Evolutionary conservation across 2,113 vertebrate genomes (phyloP).

Genomic region (Clinocottus analis): DNA sequence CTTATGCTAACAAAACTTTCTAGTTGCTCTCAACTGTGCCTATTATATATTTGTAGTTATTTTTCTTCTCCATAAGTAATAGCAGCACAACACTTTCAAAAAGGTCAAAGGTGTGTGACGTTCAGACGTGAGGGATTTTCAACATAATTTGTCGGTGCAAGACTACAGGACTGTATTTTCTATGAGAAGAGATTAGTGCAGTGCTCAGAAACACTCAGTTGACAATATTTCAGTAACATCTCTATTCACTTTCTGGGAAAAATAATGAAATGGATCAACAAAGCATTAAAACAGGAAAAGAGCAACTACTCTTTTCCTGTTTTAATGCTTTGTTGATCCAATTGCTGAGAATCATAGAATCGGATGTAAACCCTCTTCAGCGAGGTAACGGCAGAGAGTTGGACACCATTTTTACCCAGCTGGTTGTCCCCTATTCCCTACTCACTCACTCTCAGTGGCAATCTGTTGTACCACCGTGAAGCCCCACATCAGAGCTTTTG

Average conservation of each 20-base stretch:
- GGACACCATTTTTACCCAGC: conserved; percentile 37
- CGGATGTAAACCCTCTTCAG: conserved; percentile 32
- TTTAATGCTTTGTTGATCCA: conserved; percentile 29
- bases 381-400: conserved; percentile 33
- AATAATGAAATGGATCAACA: conserved; percentile 28
- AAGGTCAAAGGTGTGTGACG: neutral
- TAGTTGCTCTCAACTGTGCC: neutral
- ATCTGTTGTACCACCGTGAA: conserved; percentile 46
- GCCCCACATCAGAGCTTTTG: conserved; percentile 25
- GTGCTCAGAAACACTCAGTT: neutral
- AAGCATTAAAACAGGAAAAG: conserved; percentile 16
- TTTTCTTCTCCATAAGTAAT: neutral
- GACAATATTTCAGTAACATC: conserved; percentile 25
- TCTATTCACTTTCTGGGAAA: neutral
- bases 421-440: conserved; percentile 36
- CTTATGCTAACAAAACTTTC: neutral
- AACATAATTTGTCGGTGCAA: neutral
- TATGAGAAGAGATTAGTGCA: neutral
- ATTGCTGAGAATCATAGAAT: conserved; percentile 35
- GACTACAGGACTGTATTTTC: neutral
- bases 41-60: neutral
- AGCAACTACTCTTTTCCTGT: too few species aligned
- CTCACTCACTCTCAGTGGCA: conserved; percentile 33
- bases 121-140: neutral
- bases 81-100: neutral